Conservation (phyloP, 2,797 vertebrate species). For the Fringilla coelebs region DNA sequence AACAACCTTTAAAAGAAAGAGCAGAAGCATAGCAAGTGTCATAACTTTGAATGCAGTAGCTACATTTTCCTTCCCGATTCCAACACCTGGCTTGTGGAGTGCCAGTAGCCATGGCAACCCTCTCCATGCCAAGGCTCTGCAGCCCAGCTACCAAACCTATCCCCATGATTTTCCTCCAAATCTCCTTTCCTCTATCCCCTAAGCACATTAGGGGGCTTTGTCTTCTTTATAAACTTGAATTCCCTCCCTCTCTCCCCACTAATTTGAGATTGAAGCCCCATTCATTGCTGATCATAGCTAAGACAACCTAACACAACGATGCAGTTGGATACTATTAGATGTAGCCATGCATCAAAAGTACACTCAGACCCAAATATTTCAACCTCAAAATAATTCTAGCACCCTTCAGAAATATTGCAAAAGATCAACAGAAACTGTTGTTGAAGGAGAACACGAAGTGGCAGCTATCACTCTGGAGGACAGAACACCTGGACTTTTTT, state of each 20-base stretch:
- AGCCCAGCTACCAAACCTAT: background rate
- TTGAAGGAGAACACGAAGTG: background rate
- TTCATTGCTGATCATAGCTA: background rate
- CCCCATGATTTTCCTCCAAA: background rate
- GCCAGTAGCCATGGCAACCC: constrained; percentile 52
- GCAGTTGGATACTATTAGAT: background rate
- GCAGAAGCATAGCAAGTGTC: background rate
- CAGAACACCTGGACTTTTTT: background rate
- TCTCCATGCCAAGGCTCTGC: background rate
- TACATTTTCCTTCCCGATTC: background rate
- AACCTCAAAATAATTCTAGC: background rate
- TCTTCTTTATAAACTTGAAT: background rate
- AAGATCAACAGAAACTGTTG: background rate
- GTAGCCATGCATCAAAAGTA: background rate
- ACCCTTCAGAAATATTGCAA: background rate
- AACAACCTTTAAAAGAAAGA: constrained; percentile 25
- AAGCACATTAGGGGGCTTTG: background rate
- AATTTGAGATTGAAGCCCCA: background rate
- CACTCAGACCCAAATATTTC: background rate
- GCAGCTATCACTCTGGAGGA: background rate
- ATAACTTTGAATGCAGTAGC: background rate
- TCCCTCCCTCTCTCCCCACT: background rate
- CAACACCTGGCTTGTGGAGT: background rate
- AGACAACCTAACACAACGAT: background rate
- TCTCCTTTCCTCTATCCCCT: background rate